A percentile compares a stretch with the other conserved stretches of the same genome.
Conservation (phyloP, 2,888 invertebrate species). For the Polia nebulosa region DNA sequence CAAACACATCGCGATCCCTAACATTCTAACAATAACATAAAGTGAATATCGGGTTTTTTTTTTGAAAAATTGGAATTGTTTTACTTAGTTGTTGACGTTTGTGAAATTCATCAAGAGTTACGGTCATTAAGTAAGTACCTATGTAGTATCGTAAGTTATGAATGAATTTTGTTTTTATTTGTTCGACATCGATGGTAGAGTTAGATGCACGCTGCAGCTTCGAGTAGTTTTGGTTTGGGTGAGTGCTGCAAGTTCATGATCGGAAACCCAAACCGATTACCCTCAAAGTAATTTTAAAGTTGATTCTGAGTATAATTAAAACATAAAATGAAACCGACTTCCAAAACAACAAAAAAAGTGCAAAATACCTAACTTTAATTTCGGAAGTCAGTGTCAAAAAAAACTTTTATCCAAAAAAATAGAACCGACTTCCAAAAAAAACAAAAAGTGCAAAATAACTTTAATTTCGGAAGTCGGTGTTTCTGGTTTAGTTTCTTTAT, state of each 20-base stretch:
- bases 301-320: too few species aligned
- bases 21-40: constrained; percentile 34
- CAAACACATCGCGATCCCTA: constrained; percentile 40
- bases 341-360: too few species aligned
- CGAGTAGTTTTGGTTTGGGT: not conserved
- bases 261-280: not conserved
- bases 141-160: constrained; percentile 7
- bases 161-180: constrained; percentile 11
- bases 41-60: not conserved
- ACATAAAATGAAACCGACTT: too few species aligned
- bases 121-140: constrained; percentile 47
- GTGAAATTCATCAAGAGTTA: constrained; percentile 24
- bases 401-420: too few species aligned
- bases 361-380: too few species aligned
- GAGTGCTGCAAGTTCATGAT: not conserved
- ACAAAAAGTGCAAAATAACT: too few species aligned
- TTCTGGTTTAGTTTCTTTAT: too few species aligned
- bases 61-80: not conserved
- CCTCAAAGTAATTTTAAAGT: constrained; percentile 10
- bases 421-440: too few species aligned
- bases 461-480: too few species aligned
- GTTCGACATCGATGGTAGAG: not conserved
- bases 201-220: not conserved
- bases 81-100: not conserved
- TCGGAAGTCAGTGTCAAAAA: too few species aligned